A percentile compares a stretch with the other conserved stretches of the same genome.
Conservation (phyloP, 2,797 vertebrate genomes). For the Argya squamiceps region DNA sequence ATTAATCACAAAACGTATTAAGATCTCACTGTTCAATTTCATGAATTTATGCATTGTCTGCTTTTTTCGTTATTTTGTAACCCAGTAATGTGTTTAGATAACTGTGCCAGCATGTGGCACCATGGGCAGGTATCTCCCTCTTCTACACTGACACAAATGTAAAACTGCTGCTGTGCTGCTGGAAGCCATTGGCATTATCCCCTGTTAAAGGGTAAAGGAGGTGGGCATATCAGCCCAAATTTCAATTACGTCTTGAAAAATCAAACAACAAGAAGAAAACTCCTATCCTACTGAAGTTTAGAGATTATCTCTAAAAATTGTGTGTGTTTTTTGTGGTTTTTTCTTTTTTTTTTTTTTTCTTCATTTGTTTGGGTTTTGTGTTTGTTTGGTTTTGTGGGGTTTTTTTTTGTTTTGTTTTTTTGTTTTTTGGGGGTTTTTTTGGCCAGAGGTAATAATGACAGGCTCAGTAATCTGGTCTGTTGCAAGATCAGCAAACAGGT, state of each 20-base stretch:
- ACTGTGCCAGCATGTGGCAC: neutral
- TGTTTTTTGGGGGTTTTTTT: too few species aligned
- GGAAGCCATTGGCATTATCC: rapidly evolving
- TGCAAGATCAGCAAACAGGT: neutral
- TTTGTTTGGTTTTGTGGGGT: too few species aligned
- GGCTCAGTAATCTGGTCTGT: neutral
- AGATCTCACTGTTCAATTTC: neutral
- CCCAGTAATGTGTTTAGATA: neutral
- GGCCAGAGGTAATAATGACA: neutral
- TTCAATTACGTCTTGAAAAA: neutral
- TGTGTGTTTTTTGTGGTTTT: neutral
- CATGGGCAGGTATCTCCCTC: neutral
- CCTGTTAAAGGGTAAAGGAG: neutral
- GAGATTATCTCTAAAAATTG: neutral
- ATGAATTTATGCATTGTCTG: neutral
- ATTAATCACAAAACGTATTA: neutral
- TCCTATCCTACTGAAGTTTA: neutral
- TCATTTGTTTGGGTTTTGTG: too few species aligned
- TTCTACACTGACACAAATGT: neutral
- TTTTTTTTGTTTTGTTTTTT: too few species aligned
- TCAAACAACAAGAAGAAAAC: neutral
- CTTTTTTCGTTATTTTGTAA: neutral
- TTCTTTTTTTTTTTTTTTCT: too few species aligned
- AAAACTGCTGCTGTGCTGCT: neutral
- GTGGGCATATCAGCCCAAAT: neutral